phyloP scores from a whole-genome alignment of 2,113 vertebrate genomes.

The Hypocryptadius cinnamomeus region DNA sequence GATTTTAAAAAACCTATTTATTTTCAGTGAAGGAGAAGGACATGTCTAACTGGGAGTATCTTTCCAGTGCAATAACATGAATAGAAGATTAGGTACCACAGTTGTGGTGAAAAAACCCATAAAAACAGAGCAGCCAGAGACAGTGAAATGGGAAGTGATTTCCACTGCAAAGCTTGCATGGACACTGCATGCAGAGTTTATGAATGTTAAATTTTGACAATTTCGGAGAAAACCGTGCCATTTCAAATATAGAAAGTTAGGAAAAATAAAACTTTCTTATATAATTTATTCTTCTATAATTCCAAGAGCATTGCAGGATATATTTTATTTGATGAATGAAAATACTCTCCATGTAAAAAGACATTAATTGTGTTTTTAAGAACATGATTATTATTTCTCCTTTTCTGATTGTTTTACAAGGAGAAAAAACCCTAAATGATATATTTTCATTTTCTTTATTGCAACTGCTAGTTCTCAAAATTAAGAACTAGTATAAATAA shows the following conservation, averaged over 20 bases:
- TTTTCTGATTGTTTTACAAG: neutral
- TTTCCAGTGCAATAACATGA: neutral
- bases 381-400: neutral
- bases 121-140: accelerated
- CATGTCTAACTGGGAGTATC: neutral
- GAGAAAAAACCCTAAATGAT: neutral
- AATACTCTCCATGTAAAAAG: neutral
- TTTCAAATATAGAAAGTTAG: neutral
- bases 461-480: neutral
- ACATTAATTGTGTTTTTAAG: neutral
- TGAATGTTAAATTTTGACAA: neutral
- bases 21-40: neutral
- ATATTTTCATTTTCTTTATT: neutral
- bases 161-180: neutral
- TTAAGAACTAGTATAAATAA: neutral
- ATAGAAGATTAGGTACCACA: neutral
- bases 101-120: accelerated
- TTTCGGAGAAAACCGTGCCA: neutral
- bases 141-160: neutral
- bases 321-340: neutral
- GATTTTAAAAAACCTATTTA: accelerated
- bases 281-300: neutral
- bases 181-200: neutral
- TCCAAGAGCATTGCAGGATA: neutral
- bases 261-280: neutral